phyloP scores from a whole-genome alignment of 2,797 vertebrate species.

The Loriculus beryllinus region DNA sequence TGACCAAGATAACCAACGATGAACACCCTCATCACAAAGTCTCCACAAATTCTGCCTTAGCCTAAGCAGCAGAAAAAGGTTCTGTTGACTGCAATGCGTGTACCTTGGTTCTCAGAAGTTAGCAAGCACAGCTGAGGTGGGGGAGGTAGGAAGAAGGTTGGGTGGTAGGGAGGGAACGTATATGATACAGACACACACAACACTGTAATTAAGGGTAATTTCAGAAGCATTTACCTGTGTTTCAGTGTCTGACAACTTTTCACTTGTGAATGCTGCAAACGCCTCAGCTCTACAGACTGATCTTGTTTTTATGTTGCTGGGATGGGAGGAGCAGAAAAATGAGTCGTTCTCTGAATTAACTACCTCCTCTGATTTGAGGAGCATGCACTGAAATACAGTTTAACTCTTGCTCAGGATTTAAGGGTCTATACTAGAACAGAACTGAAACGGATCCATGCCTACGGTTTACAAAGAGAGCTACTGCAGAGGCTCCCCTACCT shows the following conservation, averaged over 20 bases:
- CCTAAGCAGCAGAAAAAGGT: neutral
- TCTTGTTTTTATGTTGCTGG: constrained; percentile 10
- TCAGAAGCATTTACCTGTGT: constrained; percentile 57
- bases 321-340: constrained; percentile 39
- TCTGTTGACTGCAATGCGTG: neutral
- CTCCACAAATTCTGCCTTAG: neutral
- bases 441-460: neutral
- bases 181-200: constrained; percentile 22
- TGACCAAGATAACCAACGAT: neutral
- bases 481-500: neutral
- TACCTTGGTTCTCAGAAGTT: neutral
- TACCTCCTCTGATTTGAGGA: neutral
- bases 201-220: constrained; percentile 54
- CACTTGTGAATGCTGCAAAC: neutral
- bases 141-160: constrained; percentile 18
- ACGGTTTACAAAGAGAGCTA: neutral
- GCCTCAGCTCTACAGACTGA: neutral
- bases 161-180: constrained; percentile 21
- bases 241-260: constrained; percentile 54
- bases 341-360: constrained; percentile 45
- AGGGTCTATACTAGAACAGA: neutral
- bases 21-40: neutral
- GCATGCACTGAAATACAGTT: neutral
- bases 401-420: constrained; percentile 25
- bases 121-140: constrained; percentile 15